Base-by-base conservation (phyloP, 1,140 invertebrate genomes). In the Drosophila baimaii region DNA sequence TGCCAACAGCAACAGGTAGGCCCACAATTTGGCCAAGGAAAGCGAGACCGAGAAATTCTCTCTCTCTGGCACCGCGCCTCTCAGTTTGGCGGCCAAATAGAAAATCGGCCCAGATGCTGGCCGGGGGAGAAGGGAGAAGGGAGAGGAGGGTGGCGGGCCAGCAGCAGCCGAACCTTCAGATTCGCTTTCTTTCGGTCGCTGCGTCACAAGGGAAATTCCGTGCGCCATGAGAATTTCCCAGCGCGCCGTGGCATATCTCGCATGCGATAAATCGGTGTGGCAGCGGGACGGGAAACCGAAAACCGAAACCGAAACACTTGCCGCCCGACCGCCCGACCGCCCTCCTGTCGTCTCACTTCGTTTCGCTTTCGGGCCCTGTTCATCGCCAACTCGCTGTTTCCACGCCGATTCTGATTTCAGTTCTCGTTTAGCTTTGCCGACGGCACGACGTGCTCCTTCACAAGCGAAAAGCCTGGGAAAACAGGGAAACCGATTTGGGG, bases 381-480 rank as follows among this genome's bases (percentile, higher is more conserved):
- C 61, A 39, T 27, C 41, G 54, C 33, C 33, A 43, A 52, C 49
- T 77, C 64, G 56, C 73, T n/a, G 41, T 33, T 43, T 59, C 35
- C 23, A 44, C 56, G 56, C 47, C 43, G 58, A 66, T 58, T 71
- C 44, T 58, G 69, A 43, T 59, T 78, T 78, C 77, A 91, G 90
- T 91, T 91, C 84, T 91, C 86, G 86, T 90, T 90, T 70, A 91
- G 86, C 90, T 80, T 90, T 89, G 81, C 83, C 86, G 86, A 84
- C 86, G 90, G 73, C 77, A 84, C 69, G 83, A 91, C 86, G 86
- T 91, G 90, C 81, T 88, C 66, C 79, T 88, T 35, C 33, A 58
- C 39, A 27, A 35, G 46, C 21, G 35, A 65, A 65, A 49, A 64
- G 10, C 27, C 41, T 46, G 21, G 58, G 35, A 51, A 66, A 51